phyloP scores from a whole-genome alignment of 2,888 invertebrate genomes.

The Scaptomyza tumidula region DNA sequence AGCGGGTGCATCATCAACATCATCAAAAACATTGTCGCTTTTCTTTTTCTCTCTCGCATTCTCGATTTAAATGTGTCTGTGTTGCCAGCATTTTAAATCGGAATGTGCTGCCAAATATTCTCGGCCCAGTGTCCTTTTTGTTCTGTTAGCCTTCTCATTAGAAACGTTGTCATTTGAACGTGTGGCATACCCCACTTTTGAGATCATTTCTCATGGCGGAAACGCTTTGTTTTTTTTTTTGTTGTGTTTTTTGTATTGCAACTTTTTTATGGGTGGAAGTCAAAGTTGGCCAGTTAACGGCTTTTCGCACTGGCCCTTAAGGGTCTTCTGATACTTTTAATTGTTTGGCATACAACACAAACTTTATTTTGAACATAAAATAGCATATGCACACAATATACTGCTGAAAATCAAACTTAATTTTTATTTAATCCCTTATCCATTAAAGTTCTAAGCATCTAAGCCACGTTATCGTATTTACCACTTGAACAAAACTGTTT shows the following conservation, averaged over 20 bases:
- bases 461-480: neutral
- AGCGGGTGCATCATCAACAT: constrained; percentile 29
- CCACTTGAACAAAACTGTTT: neutral
- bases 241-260: constrained; percentile 27
- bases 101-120: constrained; percentile 35
- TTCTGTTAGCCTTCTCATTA: constrained; percentile 63
- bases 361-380: neutral
- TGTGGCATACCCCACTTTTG: constrained; percentile 47
- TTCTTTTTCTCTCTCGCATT: neutral
- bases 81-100: constrained; percentile 28
- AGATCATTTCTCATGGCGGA: constrained; percentile 58
- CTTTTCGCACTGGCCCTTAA: constrained; percentile 55
- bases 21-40: constrained; percentile 15
- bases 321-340: neutral
- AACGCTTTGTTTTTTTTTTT: constrained; percentile 66
- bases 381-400: neutral
- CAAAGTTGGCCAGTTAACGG: constrained; percentile 70
- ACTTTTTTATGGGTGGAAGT: constrained; percentile 47
- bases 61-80: constrained; percentile 5
- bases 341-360: neutral
- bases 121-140: constrained; percentile 18
- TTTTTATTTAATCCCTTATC: too few species aligned
- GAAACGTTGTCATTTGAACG: constrained; percentile 41
- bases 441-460: neutral
- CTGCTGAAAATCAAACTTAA: neutral